A percentile compares a stretch with the other conserved stretches of the same genome.
Conservation (phyloP, 2,113 vertebrate genomes). For the Pantherophis guttatus region DNA sequence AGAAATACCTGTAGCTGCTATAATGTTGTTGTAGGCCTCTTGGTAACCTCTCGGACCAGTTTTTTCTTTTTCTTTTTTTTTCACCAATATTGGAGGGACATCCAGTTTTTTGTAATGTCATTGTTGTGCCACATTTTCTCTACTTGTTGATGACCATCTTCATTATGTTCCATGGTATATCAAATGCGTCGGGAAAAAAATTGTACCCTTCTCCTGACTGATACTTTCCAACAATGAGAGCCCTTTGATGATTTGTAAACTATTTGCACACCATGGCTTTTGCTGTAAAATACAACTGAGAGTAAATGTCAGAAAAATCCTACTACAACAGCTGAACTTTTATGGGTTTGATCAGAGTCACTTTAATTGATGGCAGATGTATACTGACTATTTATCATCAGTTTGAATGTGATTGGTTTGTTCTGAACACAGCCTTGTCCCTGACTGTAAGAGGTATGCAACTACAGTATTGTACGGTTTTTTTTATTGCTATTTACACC, state of each 20-base stretch:
- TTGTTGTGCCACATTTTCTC: neutral
- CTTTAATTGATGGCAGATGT: neutral
- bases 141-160: neutral
- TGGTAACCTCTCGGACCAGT: neutral
- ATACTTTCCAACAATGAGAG: neutral
- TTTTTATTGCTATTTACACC: neutral
- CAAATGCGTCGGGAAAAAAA: neutral
- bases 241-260: neutral
- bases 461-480: neutral
- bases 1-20: neutral
- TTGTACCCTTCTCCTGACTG: neutral
- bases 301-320: neutral
- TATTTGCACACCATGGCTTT: neutral
- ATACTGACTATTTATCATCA: neutral
- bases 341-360: neutral
- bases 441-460: neutral
- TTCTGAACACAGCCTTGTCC: neutral
- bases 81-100: neutral
- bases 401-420: neutral
- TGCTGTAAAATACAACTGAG: neutral
- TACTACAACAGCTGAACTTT: neutral
- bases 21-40: neutral
- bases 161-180: neutral
- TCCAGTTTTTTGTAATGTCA: neutral
- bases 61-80: neutral